Evolutionary conservation across 2,797 vertebrate genomes (phyloP).

Genomic region (Phataginus tricuspis): DNA sequence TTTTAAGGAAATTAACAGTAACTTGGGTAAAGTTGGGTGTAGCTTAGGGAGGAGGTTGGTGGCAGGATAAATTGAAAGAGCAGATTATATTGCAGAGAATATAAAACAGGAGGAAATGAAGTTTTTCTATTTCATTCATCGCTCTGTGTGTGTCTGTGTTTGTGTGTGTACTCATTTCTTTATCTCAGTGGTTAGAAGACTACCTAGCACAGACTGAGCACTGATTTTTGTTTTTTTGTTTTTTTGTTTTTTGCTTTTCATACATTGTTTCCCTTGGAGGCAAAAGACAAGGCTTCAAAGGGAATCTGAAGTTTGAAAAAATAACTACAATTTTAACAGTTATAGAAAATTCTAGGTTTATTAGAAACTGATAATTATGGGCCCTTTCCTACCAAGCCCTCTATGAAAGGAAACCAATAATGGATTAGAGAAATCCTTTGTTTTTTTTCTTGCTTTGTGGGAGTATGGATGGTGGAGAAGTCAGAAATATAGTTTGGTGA

Average conservation of each 20-base stretch:
- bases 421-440: not conserved
- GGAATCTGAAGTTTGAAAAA: not conserved
- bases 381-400: not conserved
- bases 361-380: not conserved
- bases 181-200: not conserved
- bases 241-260: not conserved
- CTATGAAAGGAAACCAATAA: not conserved
- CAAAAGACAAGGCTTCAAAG: not conserved
- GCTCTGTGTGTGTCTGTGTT: not conserved
- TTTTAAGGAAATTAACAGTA: not conserved
- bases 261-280: not conserved
- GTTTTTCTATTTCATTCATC: not conserved
- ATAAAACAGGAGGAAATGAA: not conserved
- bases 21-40: not conserved
- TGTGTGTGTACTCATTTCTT: not conserved
- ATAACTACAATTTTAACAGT: not conserved
- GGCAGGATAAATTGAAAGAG: not conserved
- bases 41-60: not conserved
- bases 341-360: not conserved
- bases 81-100: not conserved
- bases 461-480: not conserved
- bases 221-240: not conserved
- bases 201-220: fast-evolving
- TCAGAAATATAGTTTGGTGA: not conserved
- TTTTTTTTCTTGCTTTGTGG: not conserved